Base-by-base conservation (phyloP, 2,888 invertebrate species). In the Orthosia cruda region DNA sequence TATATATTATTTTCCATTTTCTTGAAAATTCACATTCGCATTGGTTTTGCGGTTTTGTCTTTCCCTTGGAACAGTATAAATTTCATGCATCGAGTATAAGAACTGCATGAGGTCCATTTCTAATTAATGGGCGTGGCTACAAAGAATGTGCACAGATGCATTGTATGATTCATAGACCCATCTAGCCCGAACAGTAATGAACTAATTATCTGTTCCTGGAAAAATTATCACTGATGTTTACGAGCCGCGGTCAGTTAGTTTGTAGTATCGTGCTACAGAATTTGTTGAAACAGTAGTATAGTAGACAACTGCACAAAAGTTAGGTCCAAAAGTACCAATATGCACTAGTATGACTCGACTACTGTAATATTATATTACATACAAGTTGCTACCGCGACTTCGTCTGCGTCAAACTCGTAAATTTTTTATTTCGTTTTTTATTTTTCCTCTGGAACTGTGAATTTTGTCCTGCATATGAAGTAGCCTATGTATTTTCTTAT, bases 141-240 rank as follows among this genome's bases (percentile, higher is more conserved):
- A 50, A 13, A 50, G 15, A 50, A 50, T 59, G 58, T 49, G 49
- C 40, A 50, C 49, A 9, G 40, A 40, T 40, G 40, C 49, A 58
- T 58, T 26, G 16, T n/a, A 23, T 72, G 50, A 59, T 50, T 72
- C 49, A 73, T 50, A 58, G 12, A 59, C 26, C 5, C 15, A 58
- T 23, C 4, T 13, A 58, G 40, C n/a, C 23, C 32, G 23, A 20
- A 32, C 18, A 58, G 15, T 73, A 74, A 23, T 20, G 45, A 26
- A n/a, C 18, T 23, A 59, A 40, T 45, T 16, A 45, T 26, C 15
- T 45, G 20, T 72, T 59, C 50, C 40, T 74, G n/a, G 45, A 20
- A 59, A 20, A 72, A 72, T 20, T 0, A 1, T 47, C 55, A 18
- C 12, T 16, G 3, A 1, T 71, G 20, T 18, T 47, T 55, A 55